Base-by-base conservation (phyloP, 2,797 vertebrate genomes). In the Tinamus major region DNA sequence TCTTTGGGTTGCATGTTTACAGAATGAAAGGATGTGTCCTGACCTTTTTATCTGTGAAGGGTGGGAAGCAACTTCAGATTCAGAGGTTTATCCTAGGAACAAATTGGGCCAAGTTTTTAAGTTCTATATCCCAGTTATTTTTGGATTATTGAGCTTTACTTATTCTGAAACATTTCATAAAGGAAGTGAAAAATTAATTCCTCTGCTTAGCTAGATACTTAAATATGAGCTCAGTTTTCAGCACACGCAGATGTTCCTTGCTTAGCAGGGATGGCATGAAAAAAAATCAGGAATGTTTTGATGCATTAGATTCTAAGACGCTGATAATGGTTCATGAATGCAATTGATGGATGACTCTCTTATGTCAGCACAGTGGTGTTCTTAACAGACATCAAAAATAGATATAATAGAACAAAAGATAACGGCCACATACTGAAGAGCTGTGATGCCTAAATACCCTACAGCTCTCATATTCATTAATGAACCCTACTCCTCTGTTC, bases 181-280 rank as follows among this genome's bases (percentile, higher is more conserved):
- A 81, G 68, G 44, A 95, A 93, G 91, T 86, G 86, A 93, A 95
- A 94, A 95, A 95, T 81, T 89, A 94, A 94, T 95, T 75, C 35
- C 1, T 0, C 44, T 94, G 51, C 80, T 92, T 92, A 90, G 63
- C 51, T 86, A 76, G 84, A 81, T 41, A 76, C 59, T 91, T 86
- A 86, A 90, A 86, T 63, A 94, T 35, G 44, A 91, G 27, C 85
- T 94, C 79, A 83, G 44, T 20, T 91, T 83, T 94, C 89, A 80
- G 72, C 56, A 78, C 51, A 49, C 93, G 85, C 62, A 92, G 85
- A 94, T 90, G 84, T 92, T 89, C 75, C 69, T 92, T 85, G 81
- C 90, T 93, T 87, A 83, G 63, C 17, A 87, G 41, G 76, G 79
- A 89, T 75, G 71, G 37, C 85, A 81, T 59, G 82, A 91, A 94